Percentiles rank a stretch among this genome's conserved stretches.
phyloP scores from a whole-genome alignment of 2,113 vertebrate genomes.

The Zosterops japonicus region DNA sequence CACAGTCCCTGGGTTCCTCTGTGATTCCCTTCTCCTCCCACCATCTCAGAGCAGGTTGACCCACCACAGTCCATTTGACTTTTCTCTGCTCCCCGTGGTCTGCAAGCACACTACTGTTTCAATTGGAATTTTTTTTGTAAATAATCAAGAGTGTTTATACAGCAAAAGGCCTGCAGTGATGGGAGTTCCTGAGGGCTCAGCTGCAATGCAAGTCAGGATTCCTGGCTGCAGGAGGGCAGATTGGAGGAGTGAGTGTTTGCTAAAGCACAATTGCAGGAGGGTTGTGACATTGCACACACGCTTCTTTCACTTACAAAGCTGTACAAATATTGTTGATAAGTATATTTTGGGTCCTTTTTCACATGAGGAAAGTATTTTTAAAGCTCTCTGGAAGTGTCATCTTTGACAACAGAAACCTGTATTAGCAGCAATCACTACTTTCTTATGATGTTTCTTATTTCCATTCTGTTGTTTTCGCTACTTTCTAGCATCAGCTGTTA shows the following conservation, averaged over 20 bases:
- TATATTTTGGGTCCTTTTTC: neutral
- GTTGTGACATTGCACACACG: neutral
- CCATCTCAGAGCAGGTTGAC: neutral
- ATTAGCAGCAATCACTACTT: neutral
- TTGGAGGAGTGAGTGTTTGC: neutral
- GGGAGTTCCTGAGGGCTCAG: neutral
- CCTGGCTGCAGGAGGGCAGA: neutral
- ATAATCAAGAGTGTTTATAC: neutral
- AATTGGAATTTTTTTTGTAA: neutral
- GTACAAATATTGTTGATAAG: neutral
- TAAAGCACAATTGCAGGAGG: neutral
- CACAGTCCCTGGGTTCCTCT: neutral
- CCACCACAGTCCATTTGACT: neutral
- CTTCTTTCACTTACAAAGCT: neutral
- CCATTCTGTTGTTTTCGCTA: neutral
- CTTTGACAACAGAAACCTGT: accelerated
- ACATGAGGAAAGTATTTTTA: neutral
- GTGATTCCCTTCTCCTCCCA: neutral
- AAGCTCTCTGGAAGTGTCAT: neutral
- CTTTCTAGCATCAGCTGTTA: neutral
- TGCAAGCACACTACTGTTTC: neutral
- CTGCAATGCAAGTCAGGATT: neutral
- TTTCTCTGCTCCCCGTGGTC: neutral
- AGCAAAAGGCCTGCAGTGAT: neutral
- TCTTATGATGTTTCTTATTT: neutral